Conservation (phyloP, 2,113 vertebrate species). For the Axis porcinus region DNA sequence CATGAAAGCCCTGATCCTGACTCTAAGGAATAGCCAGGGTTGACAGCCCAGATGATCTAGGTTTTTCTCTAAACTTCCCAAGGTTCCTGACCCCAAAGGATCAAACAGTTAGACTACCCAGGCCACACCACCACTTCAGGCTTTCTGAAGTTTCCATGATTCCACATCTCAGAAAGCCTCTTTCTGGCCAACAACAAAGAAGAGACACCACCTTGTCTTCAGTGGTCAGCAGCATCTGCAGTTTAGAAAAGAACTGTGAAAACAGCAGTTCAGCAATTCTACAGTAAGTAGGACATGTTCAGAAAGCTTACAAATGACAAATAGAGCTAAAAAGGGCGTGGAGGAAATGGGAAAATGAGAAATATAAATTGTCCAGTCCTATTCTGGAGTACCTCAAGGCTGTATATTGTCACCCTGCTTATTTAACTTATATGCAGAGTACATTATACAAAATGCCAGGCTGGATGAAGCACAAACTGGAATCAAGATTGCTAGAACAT, state of each 20-base stretch:
- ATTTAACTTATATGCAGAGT: background rate
- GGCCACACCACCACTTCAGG: background rate
- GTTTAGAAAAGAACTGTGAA: background rate
- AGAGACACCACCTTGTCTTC: background rate
- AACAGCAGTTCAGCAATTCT: background rate
- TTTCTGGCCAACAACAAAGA: background rate
- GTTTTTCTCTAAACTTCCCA: background rate
- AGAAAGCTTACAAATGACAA: constrained; percentile 2
- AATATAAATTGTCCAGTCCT: background rate
- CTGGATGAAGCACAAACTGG: background rate
- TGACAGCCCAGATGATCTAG: background rate
- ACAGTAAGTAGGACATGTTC: background rate
- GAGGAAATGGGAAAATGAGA: background rate
- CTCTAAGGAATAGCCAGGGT: background rate
- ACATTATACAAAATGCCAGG: background rate
- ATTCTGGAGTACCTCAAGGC: background rate
- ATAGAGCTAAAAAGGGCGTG: background rate
- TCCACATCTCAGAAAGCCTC: background rate
- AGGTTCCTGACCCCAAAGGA: background rate
- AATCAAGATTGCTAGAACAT: background rate
- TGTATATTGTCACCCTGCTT: background rate
- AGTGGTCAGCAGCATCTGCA: background rate
- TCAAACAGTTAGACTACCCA: background rate
- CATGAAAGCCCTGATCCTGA: background rate
- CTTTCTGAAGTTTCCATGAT: background rate